Base-by-base conservation (phyloP, 2,888 invertebrate species). In the Ligdia adustata region DNA sequence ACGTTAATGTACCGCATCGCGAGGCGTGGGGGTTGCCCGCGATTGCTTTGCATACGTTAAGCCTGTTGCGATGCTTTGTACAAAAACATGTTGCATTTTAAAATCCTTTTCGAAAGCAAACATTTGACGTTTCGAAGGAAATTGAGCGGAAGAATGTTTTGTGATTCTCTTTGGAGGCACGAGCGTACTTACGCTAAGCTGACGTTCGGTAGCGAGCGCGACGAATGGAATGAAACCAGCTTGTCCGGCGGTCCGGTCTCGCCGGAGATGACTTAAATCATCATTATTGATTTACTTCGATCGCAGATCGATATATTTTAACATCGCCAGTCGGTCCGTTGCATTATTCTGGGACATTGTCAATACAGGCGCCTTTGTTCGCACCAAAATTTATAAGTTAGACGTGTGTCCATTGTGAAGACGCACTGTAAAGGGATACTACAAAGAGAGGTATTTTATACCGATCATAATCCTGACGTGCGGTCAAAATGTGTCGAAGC, bases 21-120 rank as follows among this genome's bases (percentile, higher is more conserved):
- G 44, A 52, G 37, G 27, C 49, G 61, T 56, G 61, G 57, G 55
- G 66, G 52, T 62, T 54, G 47, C 65, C 27, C 29, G 16, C 41
- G 66, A 64, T 72, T 64, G 71, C 67, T 89, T 89, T 85, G 85
- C 89, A 89, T 89, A 84, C 73, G 66, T 69, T 79, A 80, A 83
- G 84, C 79, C 79, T 60, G 62, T 73, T 69, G 61, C 62, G 69
- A 76, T 35, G 20, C 29, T 31, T 29, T 72, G 75, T 68, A 79
- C 79, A 90, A 89, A 89, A 89, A 89, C 70, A 75, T 66, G 80
- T 80, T 90, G 86, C 83, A 90, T 89, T 88, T 90, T 88, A 88
- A 90, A 86, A 89, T 87, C 80, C 82, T 74, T 81, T 73, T 72
- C 76, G 71, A 82, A 84, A 80, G 82, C 79, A 80, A 86, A 86